phyloP scores from a whole-genome alignment of 1,140 invertebrate species.

The Ridgeia piscesae region DNA sequence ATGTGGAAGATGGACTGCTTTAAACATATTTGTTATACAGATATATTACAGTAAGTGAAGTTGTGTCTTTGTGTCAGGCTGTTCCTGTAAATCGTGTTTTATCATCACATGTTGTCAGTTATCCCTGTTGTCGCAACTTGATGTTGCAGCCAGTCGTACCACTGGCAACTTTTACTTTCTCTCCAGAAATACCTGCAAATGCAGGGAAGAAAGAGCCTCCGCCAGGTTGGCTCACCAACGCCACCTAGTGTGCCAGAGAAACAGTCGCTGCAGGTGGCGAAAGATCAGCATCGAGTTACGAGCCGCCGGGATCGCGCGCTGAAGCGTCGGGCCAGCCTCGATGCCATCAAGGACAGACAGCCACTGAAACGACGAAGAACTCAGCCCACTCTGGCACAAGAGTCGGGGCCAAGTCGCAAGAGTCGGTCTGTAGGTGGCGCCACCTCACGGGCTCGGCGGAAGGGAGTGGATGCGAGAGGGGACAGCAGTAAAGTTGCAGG shows the following conservation, averaged over 20 bases:
- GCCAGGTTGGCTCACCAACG: background rate
- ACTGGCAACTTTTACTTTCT: background rate
- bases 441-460: background rate
- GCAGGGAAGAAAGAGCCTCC: background rate
- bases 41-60: background rate
- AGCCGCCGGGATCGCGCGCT: background rate
- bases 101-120: too few species aligned
- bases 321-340: background rate
- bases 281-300: background rate
- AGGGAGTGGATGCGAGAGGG: background rate
- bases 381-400: background rate
- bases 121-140: too few species aligned
- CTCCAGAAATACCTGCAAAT: background rate
- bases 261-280: background rate
- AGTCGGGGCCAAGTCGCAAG: background rate
- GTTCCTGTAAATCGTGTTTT: background rate
- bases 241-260: background rate
- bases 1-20: background rate
- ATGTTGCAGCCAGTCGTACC: background rate
- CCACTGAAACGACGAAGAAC: background rate
- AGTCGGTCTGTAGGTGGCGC: background rate
- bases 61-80: background rate
- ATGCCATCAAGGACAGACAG: background rate
- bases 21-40: background rate
- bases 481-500: background rate